A percentile compares a stretch with the other conserved stretches of the same genome.
phyloP scores from a whole-genome alignment of 2,797 vertebrate genomes.

The Neopelma chrysocephalum region DNA sequence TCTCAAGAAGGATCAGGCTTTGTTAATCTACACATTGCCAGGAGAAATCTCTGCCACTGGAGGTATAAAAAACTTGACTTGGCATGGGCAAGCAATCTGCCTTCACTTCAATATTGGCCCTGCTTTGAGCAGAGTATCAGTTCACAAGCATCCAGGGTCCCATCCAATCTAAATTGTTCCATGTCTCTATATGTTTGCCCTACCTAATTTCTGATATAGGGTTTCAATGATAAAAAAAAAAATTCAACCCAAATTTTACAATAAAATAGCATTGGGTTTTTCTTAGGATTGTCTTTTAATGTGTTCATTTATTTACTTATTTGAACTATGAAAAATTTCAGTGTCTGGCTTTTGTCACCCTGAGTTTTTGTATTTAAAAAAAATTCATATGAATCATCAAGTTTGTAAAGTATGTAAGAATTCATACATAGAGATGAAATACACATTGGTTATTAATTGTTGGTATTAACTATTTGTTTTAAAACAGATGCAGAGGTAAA shows the following conservation, averaged over 20 bases:
- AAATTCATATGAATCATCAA: not conserved
- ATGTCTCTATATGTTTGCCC: not conserved
- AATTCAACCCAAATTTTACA: fast-evolving
- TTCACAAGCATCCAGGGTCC: not conserved
- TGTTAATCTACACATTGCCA: not conserved
- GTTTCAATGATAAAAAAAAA: not conserved
- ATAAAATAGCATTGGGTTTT: not conserved
- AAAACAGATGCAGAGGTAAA: not conserved
- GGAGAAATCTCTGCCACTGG: not conserved
- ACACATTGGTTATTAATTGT: not conserved
- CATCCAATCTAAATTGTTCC: not conserved
- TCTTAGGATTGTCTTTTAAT: not conserved
- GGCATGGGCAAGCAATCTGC: not conserved
- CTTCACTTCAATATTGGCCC: not conserved
- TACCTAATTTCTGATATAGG: not conserved
- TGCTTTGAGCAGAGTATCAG: not conserved
- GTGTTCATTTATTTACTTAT: not conserved
- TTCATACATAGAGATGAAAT: not conserved
- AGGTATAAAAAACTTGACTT: not conserved
- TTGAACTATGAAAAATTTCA: not conserved
- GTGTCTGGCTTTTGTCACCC: not conserved
- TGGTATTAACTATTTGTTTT: not conserved
- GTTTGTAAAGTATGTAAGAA: not conserved
- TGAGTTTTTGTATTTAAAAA: not conserved
- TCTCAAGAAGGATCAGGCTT: not conserved